These are phyloP conservation scores for Thereva unica DNA, from an alignment of 2,888 invertebrate species.

Conservation along the genomic window DNA sequence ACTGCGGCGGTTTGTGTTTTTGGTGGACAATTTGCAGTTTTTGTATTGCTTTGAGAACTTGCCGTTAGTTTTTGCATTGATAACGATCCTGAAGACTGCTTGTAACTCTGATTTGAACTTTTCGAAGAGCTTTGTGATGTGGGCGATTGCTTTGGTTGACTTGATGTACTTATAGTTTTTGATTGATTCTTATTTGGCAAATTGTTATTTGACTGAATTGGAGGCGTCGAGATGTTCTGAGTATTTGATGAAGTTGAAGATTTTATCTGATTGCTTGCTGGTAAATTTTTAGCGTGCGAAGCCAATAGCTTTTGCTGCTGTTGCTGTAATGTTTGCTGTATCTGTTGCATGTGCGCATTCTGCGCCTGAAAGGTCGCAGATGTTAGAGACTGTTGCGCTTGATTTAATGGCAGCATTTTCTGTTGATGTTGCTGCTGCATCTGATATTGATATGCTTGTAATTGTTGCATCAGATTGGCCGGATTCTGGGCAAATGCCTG, in stretches of 20 bases:
- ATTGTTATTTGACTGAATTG: constrained; percentile 38
- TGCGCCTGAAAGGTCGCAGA: constrained; percentile 42
- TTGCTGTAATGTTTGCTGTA: constrained; percentile 49
- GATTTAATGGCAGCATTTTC: constrained; percentile 44
- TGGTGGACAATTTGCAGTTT: constrained; percentile 44
- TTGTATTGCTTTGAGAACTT: constrained; percentile 2
- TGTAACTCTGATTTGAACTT: constrained; percentile 28
- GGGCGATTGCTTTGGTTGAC: constrained; percentile 3
- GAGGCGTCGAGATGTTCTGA: constrained; percentile 8
- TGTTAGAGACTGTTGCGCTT: constrained; percentile 33
- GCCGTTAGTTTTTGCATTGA: not conserved
- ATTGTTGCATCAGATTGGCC: constrained; percentile 50
- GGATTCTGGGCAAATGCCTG: constrained; percentile 46
- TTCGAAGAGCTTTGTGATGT: constrained; percentile 23
- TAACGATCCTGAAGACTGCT: not conserved
- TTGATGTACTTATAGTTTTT: constrained; percentile 4
- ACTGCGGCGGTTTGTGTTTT: constrained; percentile 45
- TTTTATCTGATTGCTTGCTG: constrained; percentile 29
- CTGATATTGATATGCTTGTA: constrained; percentile 50
- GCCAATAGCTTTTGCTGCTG: constrained; percentile 43
- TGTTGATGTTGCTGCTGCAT: constrained; percentile 61
- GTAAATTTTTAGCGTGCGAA: constrained; percentile 26
- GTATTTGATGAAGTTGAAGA: constrained; percentile 6
- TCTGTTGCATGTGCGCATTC: constrained; percentile 53
- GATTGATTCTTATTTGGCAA: constrained; percentile 35